A percentile compares a stretch with the other conserved stretches of the same genome.
These are phyloP conservation scores for Ctenopoma kingsleyae DNA, from an alignment of 2,797 vertebrate species.

Conservation along the genomic window DNA sequence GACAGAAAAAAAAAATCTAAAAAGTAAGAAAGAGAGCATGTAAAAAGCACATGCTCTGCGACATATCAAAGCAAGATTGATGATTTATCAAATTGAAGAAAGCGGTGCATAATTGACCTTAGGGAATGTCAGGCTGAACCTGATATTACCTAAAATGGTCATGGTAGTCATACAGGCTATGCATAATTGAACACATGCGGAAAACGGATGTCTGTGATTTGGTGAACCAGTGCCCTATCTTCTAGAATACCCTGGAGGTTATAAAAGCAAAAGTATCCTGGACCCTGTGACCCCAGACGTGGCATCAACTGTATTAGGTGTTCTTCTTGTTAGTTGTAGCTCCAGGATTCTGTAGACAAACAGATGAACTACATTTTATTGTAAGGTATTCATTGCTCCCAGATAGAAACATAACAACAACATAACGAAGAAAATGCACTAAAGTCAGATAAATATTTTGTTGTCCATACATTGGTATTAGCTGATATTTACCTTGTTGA, in stretches of 20 bases:
- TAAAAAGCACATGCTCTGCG: conserved; percentile 1
- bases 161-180: background rate
- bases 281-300: background rate
- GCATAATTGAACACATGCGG: conserved; percentile 46
- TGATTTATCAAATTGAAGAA: background rate
- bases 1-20: no score
- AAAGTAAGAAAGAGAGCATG: no score
- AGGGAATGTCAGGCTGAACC: conserved; percentile 8
- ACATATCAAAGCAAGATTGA: conserved; percentile 1
- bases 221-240: conserved; percentile 20
- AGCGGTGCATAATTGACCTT: conserved; percentile 2
- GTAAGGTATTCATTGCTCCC: conserved; percentile 17
- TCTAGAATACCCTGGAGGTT: conserved; percentile 21
- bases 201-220: conserved; percentile 60
- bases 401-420: no score
- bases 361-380: conserved; percentile 4
- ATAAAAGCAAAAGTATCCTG: conserved; percentile 10
- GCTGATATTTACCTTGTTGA: no score
- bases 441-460: no score
- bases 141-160: conserved; percentile 41
- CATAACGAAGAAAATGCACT: no score
- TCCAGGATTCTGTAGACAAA: conserved; percentile 15
- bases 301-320: conserved; percentile 16
- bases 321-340: conserved; percentile 15
- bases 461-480: no score